Evolutionary conservation across 2,888 invertebrate genomes (phyloP).

Genomic region (Drosophila longiperda): DNA sequence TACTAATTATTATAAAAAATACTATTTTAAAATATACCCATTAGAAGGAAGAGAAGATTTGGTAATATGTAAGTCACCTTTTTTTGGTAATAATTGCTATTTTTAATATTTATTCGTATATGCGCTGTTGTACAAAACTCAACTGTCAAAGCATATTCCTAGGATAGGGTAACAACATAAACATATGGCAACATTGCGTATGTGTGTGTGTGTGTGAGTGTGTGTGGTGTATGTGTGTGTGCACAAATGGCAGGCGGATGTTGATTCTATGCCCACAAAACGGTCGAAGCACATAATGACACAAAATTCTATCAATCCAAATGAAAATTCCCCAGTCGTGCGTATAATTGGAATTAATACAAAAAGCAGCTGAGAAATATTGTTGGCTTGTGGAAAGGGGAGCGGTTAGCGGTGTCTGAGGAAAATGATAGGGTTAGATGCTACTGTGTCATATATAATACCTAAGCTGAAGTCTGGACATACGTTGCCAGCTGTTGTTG

Average conservation of each 20-base stretch:
- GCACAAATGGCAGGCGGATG: conserved; percentile 54
- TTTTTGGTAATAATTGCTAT: too few species aligned
- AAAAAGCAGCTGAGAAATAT: conserved; percentile 67
- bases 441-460: conserved; percentile 51
- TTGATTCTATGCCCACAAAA: conserved; percentile 40
- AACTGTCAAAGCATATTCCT: too few species aligned
- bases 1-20: neutral
- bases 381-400: conserved; percentile 7
- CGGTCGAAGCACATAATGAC: conserved; percentile 66
- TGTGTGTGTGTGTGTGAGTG: conserved; percentile 31
- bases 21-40: conserved; percentile 10
- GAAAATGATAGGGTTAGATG: conserved; percentile 35
- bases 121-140: neutral
- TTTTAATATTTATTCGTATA: too few species aligned
- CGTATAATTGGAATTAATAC: conserved; percentile 84
- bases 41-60: neutral
- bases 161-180: conserved; percentile 35
- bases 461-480: conserved; percentile 13
- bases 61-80: too few species aligned
- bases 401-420: neutral
- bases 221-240: conserved; percentile 37
- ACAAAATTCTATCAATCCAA: conserved; percentile 79
- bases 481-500: conserved; percentile 10
- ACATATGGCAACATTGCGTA: conserved; percentile 32
- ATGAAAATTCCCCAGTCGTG: conserved; percentile 80